Evolutionary conservation across 1,140 invertebrate species (phyloP).

Genomic region (Zaprionus vittiger): DNA sequence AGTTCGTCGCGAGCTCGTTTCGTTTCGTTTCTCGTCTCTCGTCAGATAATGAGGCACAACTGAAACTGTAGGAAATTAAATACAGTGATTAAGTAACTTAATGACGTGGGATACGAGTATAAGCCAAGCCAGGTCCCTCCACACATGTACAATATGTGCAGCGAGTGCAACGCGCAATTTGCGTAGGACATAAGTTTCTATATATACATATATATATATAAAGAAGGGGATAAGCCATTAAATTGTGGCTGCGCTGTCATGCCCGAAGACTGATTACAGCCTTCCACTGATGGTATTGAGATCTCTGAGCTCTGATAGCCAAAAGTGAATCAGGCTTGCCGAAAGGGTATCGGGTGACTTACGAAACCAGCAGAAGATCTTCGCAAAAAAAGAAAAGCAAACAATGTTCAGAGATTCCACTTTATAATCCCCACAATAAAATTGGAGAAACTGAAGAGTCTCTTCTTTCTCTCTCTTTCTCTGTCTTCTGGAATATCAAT

Average conservation of each 20-base stretch:
- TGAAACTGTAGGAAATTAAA: conserved; percentile 73
- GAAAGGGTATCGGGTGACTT: not conserved
- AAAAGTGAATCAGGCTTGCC: not conserved
- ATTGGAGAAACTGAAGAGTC: not conserved
- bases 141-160: conserved; percentile 14
- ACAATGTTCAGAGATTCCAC: not conserved
- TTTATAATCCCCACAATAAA: not conserved
- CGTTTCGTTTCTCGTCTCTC: conserved; percentile 38
- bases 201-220: conserved; percentile 20
- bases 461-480: not conserved
- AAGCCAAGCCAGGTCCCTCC: conserved; percentile 8
- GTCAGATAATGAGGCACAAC: conserved; percentile 69
- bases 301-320: conserved; percentile 11
- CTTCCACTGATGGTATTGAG: not conserved
- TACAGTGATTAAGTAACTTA: conserved; percentile 82
- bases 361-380: not conserved
- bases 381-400: not conserved
- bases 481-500: conserved; percentile 1
- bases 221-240: conserved; percentile 36
- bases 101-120: conserved; percentile 69
- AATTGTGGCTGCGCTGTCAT: conserved; percentile 8
- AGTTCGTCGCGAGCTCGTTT: conserved; percentile 8
- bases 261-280: conserved; percentile 29
- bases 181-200: conserved; percentile 9
- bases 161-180: conserved; percentile 29